phyloP scores from a whole-genome alignment of 1,140 invertebrate genomes.

The Paraescarpia echinospica region DNA sequence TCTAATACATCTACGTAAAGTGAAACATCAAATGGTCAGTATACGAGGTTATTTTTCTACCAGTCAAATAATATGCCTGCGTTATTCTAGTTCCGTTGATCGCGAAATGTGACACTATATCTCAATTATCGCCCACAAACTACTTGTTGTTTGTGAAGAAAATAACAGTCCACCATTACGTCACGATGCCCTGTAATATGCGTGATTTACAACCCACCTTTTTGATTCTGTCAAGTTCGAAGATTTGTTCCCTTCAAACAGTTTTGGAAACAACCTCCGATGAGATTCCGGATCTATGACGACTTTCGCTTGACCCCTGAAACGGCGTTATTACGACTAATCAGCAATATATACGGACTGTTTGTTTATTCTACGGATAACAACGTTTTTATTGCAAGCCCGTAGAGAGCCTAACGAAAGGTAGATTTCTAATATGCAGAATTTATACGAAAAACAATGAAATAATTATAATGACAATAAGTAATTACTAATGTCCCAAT shows the following conservation, averaged over 20 bases:
- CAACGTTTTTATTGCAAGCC: no score
- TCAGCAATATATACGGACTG: not conserved
- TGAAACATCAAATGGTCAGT: not conserved
- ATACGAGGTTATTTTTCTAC: not conserved
- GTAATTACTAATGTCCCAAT: not conserved
- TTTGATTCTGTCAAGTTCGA: slow-evolving; percentile 17
- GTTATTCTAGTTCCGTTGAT: not conserved
- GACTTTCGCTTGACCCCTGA: slow-evolving; percentile 51
- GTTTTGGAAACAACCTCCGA: slow-evolving; percentile 41
- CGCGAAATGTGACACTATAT: not conserved
- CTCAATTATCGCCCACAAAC: no score
- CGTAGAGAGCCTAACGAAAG: no score
- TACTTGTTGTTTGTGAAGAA: not conserved
- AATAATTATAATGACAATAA: not conserved
- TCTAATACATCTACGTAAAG: no score
- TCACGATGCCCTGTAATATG: not conserved
- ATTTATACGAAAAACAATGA: not conserved
- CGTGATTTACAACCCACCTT: not conserved
- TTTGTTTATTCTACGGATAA: no score
- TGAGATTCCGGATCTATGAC: slow-evolving; percentile 47
- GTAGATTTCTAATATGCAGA: not conserved
- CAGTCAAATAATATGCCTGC: not conserved
- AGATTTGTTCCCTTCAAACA: slow-evolving; percentile 13
- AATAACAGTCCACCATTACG: not conserved
- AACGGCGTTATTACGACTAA: slow-evolving; percentile 10